phyloP scores from a whole-genome alignment of 2,113 vertebrate genomes.

The Turnix velox region DNA sequence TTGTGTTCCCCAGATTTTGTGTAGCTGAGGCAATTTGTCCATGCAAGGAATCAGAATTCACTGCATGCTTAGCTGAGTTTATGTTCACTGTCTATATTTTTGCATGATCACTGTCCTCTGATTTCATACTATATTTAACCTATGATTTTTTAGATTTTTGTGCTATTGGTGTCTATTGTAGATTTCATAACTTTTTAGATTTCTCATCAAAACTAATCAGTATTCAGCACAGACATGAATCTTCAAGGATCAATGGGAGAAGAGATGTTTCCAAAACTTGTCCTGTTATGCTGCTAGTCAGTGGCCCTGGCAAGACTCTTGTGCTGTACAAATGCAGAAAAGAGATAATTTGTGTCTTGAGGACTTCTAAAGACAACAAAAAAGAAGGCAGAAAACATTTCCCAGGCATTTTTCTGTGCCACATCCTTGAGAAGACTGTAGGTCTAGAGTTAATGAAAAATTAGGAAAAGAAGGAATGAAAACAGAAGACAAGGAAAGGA shows the following conservation, averaged over 20 bases:
- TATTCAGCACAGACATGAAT: neutral
- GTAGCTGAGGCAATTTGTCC: neutral
- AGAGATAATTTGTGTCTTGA: neutral
- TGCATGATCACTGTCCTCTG: neutral
- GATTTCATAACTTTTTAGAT: neutral
- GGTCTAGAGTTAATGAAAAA: neutral
- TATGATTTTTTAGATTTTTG: neutral
- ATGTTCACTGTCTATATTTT: neutral
- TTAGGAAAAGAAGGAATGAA: neutral
- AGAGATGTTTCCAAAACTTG: neutral
- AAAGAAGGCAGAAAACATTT: neutral
- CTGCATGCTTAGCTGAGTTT: neutral
- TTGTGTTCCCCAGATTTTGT: neutral
- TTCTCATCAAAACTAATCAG: neutral
- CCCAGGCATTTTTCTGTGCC: neutral
- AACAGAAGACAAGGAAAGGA: constrained; percentile 11
- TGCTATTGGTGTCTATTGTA: neutral
- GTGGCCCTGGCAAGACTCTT: neutral
- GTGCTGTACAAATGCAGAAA: neutral
- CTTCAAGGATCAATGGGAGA: neutral
- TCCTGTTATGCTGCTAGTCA: neutral
- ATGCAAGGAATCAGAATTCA: neutral
- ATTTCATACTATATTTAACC: neutral
- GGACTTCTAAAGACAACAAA: neutral
- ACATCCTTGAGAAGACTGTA: neutral